Base-by-base conservation (phyloP, 2,797 vertebrate genomes). In the Siniperca obscura region DNA sequence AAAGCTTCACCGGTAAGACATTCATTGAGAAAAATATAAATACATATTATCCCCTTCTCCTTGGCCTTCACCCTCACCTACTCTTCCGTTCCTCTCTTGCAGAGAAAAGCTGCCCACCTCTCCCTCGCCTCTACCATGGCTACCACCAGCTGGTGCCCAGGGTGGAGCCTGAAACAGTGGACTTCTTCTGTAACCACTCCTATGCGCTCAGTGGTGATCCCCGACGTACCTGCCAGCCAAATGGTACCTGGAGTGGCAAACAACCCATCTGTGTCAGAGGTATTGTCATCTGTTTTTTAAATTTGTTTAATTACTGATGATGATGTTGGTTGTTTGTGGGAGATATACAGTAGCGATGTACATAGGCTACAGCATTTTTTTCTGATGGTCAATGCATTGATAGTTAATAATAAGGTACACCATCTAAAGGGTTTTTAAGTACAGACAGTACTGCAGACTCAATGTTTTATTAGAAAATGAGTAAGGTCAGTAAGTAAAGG, bases 201-300 rank as follows among this genome's bases (percentile, higher is more conserved):
- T 98, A 99, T 22, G 95, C 96, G 78, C 96, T 99, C 48, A 98
- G 97, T 57, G 98, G 98, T 34, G 95, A 95, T 3, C 86, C 94
- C 76, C 93, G 92, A 46, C 96, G 97, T 64, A 96, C 89, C 59
- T 99, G 98, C 92, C 97, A 96, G 91, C 90, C 95, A 0, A 83
- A 96, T 36, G 98, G 97, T 67, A 95, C 95, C 76, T 99, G 98
- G 98, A 97, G 96, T 67, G 97, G 97, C 60, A 96, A 95, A 59
- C 97, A 97, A 69, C 98, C 98, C 0, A 83, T 97, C 67, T 99
- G 98, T 92, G 95, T 98, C 78, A 97, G 98, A 98, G 98, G 98
- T 99, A 95, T 36, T 5, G 3, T 2, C 6, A 14, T 69, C 50
- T 53, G 25, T 68, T 66, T 22, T 12, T 10, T 62, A 27, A 30